Evolutionary conservation across 2,888 invertebrate genomes (phyloP).

Genomic region (Nasonovia ribisnigri): DNA sequence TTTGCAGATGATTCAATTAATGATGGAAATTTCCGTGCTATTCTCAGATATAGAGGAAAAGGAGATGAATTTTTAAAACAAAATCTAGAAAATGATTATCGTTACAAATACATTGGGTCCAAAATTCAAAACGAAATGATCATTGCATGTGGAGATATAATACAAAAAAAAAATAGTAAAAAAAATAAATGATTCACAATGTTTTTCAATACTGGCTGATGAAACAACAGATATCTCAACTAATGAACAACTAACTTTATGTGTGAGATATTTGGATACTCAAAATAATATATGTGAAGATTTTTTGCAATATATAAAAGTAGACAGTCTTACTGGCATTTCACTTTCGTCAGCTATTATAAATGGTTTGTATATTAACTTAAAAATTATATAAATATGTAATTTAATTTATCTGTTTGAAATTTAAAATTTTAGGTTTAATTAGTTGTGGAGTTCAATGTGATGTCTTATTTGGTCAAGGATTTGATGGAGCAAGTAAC

Average conservation of each 20-base stretch:
- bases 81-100: background rate
- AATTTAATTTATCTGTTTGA: background rate
- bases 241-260: background rate
- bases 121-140: conserved; percentile 6
- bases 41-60: background rate
- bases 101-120: background rate
- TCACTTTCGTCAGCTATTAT: background rate
- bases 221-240: background rate
- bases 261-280: background rate
- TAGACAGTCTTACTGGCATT: background rate
- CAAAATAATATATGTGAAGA: background rate
- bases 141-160: background rate
- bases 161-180: conserved; percentile 7
- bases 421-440: background rate
- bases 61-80: background rate
- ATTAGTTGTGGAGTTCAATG: background rate
- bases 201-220: background rate
- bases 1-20: background rate
- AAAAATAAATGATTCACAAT: background rate
- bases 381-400: background rate
- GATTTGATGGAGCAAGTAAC: background rate
- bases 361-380: background rate
- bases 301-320: background rate
- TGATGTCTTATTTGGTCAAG: background rate
- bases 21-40: background rate